A percentile compares a stretch with the other conserved stretches of the same genome.
Conservation (phyloP, 2,113 vertebrate genomes). For the Callaeas wilsoni region DNA sequence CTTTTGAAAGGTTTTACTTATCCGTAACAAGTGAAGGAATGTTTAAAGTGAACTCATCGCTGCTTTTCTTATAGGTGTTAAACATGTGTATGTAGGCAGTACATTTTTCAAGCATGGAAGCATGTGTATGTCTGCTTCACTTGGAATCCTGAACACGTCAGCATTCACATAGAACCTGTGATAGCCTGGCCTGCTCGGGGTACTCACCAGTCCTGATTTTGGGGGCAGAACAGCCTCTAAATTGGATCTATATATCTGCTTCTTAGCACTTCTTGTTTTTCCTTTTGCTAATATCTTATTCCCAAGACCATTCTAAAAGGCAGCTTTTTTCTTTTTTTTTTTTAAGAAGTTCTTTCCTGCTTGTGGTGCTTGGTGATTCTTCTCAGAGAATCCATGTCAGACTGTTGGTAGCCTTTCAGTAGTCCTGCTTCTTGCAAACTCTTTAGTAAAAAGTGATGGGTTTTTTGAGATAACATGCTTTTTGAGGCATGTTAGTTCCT, state of each 20-base stretch:
- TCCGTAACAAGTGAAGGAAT: not conserved
- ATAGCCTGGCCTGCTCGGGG: fast-evolving
- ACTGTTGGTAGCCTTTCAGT: not conserved
- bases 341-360: not conserved
- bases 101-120: not conserved
- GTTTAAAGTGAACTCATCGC: not conserved
- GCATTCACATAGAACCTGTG: not conserved
- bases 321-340: not conserved
- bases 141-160: not conserved
- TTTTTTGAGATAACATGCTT: not conserved
- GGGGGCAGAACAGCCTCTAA: not conserved
- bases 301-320: not conserved
- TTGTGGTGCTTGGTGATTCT: not conserved
- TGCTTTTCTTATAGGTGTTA: not conserved
- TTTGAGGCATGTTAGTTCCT: not conserved
- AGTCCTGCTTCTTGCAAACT: not conserved
- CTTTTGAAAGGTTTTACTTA: no score
- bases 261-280: not conserved
- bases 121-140: fast-evolving
- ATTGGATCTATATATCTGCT: not conserved
- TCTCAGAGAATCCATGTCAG: not conserved
- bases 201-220: not conserved
- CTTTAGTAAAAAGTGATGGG: not conserved
- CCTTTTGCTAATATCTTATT: not conserved
- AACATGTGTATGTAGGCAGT: not conserved